Evolutionary conservation across 2,888 invertebrate species (phyloP), one percentile per base, ranked within the genome.

Genomic region (Diarsia brunnea): DNA sequence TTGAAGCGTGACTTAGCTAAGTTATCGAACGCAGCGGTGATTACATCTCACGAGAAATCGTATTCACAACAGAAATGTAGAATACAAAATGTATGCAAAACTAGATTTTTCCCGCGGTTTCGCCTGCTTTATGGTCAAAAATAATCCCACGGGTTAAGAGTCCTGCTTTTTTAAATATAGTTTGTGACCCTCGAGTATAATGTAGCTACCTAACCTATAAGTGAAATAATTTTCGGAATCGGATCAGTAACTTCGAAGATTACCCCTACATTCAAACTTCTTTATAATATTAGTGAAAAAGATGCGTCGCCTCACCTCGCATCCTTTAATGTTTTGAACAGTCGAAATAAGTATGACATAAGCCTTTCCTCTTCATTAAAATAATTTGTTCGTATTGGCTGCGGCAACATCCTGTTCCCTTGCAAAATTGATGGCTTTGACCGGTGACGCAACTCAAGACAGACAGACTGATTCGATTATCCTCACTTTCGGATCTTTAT

Each of bases 261-360:
- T 3, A n/a, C 63, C 19, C 10, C 1, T 38, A 4, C 43, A 14
- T n/a, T 21, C n/a, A n/a, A 38, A 61, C 38, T 38, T 61, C 31
- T 38, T 12, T 38, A 38, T 38, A 61, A 16, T 2, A 27, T 58
- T 4, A 24, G 14, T n/a, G n/a, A n/a, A 14, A 14, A 38, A 21
- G 12, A 38, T 51, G 55, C 31, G 75, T 75, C 63, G 64, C 43
- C 55, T 49, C 63, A 67, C 43, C 55, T 49, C 12, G 55, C 43
- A 47, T 58, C 45, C 31, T 58, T 64, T 51, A 68, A 58, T 65
- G 53, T 24, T 49, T 66, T 64, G 31, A 16, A 38, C 55, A 38
- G 21, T 66, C 43, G 65, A 79, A 82, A 76, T 76, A 82, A 79
- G 65, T 76, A 82, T 82, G 79, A 79, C 65, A 24, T 69, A 66